Percentiles rank a stretch among this genome's conserved stretches.
Conservation (phyloP, 2,797 vertebrate species). For the Pipistrellus pipistrellus region DNA sequence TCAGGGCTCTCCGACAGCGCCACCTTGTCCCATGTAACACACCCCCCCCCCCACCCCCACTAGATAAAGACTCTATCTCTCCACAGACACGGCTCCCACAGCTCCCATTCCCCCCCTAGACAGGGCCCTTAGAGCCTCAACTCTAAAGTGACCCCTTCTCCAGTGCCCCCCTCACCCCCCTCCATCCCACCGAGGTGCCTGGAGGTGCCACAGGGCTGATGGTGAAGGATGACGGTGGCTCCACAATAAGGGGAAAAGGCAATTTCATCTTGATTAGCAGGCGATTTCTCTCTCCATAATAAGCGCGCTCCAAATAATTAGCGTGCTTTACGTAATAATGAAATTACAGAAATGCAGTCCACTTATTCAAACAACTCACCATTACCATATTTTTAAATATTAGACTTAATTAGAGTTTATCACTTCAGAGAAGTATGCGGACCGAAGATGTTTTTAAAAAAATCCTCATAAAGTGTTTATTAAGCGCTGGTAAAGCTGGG, state of each 20-base stretch:
- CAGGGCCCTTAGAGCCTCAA: slow-evolving; percentile 31
- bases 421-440: slow-evolving; percentile 93
- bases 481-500: slow-evolving; percentile 97
- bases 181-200: slow-evolving; percentile 71
- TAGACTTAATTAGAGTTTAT: slow-evolving; percentile 99
- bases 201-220: slow-evolving; percentile 81
- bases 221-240: slow-evolving; percentile 84
- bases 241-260: slow-evolving; percentile 90
- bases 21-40: background rate
- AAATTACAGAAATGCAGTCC: slow-evolving; percentile 96
- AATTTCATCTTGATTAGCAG: slow-evolving; percentile 97
- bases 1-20: background rate
- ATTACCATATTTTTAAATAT: slow-evolving; percentile 99
- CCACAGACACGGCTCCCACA: background rate
- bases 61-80: background rate
- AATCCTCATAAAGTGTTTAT: slow-evolving; percentile 99
- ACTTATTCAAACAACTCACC: slow-evolving; percentile 95
- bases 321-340: slow-evolving; percentile 98
- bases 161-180: background rate
- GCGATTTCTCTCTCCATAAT: slow-evolving; percentile 96
- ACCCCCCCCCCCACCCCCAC: background rate
- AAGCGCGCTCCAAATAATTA: slow-evolving; percentile 97
- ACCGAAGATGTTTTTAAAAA: slow-evolving; percentile 93
- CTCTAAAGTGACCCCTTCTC: slow-evolving; percentile 75
- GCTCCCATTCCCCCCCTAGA: background rate